Evolutionary conservation across 2,888 invertebrate genomes (phyloP).

Genomic region (Onchidella celtica): DNA sequence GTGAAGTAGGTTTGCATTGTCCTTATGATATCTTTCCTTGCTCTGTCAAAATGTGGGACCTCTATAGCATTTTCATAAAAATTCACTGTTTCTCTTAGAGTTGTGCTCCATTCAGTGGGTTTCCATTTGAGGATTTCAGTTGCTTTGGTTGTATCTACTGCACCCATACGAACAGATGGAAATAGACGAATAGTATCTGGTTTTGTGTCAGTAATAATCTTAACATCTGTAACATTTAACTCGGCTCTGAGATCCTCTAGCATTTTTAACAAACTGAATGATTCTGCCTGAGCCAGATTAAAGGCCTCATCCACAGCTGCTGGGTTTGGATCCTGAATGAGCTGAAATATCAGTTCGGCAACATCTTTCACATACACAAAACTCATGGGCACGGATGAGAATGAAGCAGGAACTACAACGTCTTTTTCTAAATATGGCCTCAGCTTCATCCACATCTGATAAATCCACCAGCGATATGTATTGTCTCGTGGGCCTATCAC

Average conservation of each 20-base stretch:
- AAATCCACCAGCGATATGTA: slow-evolving; percentile 81
- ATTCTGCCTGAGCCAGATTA: slow-evolving; percentile 79
- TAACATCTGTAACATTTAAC: slow-evolving; percentile 53
- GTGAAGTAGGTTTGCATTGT: slow-evolving; percentile 67
- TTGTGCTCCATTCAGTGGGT: slow-evolving; percentile 77
- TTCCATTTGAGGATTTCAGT: slow-evolving; percentile 74
- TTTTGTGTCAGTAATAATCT: slow-evolving; percentile 56
- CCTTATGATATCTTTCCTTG: slow-evolving; percentile 68
- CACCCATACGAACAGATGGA: slow-evolving; percentile 80
- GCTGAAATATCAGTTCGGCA: slow-evolving; percentile 72
- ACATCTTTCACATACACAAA: slow-evolving; percentile 81
- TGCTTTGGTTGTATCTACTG: slow-evolving; percentile 78
- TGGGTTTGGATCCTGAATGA: slow-evolving; percentile 58
- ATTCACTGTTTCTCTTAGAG: slow-evolving; percentile 74
- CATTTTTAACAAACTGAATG: slow-evolving; percentile 75
- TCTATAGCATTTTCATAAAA: slow-evolving; percentile 79
- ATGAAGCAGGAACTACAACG: slow-evolving; percentile 69
- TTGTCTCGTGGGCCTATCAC: slow-evolving; percentile 81
- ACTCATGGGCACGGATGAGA: slow-evolving; percentile 76
- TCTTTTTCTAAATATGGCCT: slow-evolving; percentile 41
- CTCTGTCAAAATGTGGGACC: slow-evolving; percentile 55
- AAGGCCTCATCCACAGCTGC: slow-evolving; percentile 73
- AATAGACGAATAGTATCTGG: slow-evolving; percentile 75
- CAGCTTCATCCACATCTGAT: slow-evolving; percentile 80
- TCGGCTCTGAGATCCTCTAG: slow-evolving; percentile 67